These are phyloP conservation scores for Eledona agricola DNA, from an alignment of 2,888 invertebrate genomes.

Conservation along the genomic window DNA sequence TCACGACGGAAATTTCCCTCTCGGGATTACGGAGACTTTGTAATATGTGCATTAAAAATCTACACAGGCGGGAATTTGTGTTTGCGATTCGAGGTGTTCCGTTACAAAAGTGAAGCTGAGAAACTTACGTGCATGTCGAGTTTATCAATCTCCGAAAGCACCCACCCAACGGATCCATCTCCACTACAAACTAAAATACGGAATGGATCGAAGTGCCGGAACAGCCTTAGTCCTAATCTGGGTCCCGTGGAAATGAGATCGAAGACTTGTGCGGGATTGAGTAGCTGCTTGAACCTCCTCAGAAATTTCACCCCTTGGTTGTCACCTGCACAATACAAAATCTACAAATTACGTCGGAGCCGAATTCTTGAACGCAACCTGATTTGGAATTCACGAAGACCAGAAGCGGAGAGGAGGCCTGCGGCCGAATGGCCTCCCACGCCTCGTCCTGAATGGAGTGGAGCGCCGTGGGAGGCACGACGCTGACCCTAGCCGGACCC, in stretches of 20 bases:
- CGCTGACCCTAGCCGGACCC: slow-evolving; percentile 88
- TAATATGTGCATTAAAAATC: no score
- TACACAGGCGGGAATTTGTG: not conserved
- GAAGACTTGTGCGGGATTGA: slow-evolving; percentile 98
- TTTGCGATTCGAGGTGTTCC: not conserved
- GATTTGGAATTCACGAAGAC: slow-evolving; percentile 99
- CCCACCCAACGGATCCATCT: slow-evolving; percentile 98
- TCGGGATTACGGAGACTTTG: no score
- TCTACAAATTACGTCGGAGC: not conserved
- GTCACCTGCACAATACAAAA: slow-evolving; percentile 72
- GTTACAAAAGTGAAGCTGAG: not conserved
- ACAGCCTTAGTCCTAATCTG: slow-evolving; percentile 83
- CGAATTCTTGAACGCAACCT: slow-evolving; percentile 58
- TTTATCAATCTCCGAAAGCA: slow-evolving; percentile 93
- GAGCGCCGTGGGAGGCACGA: slow-evolving; percentile 93
- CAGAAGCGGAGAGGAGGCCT: slow-evolving; percentile 77
- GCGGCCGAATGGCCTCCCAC: slow-evolving; percentile 84
- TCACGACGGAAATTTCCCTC: no score
- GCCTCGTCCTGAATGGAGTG: slow-evolving; percentile 93
- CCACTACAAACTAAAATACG: slow-evolving; percentile 97
- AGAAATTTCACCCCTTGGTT: slow-evolving; percentile 97
- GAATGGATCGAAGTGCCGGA: slow-evolving; percentile 95
- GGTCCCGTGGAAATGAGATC: slow-evolving; percentile 92
- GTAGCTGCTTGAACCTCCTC: slow-evolving; percentile 90
- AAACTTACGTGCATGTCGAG: slow-evolving; percentile 91